Evolutionary conservation across 1,140 invertebrate species (phyloP).

Genomic region (Cotesia chilonis): DNA sequence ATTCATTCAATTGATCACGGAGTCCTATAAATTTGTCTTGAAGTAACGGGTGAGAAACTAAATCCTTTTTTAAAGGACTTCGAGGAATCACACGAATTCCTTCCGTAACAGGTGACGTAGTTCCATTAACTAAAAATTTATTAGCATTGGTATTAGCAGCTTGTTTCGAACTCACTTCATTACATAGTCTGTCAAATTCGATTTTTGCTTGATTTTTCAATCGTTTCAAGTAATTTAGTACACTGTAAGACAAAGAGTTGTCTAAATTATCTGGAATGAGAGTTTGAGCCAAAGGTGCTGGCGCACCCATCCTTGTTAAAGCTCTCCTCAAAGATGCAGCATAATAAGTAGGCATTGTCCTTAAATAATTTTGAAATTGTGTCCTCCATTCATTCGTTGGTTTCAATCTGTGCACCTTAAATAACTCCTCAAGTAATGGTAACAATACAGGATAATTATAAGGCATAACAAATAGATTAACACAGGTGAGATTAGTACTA

Average conservation of each 20-base stretch:
- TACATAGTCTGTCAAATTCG: conserved; percentile 92
- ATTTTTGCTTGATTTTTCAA: conserved; percentile 95
- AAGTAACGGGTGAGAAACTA: conserved; percentile 80
- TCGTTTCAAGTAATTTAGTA: conserved; percentile 93
- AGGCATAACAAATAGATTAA: conserved; percentile 97
- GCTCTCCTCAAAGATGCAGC: conserved; percentile 88
- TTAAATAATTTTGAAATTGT: conserved; percentile 92
- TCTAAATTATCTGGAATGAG: conserved; percentile 92
- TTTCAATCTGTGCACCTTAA: conserved; percentile 89
- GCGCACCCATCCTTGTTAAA: conserved; percentile 88
- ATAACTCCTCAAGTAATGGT: conserved; percentile 91
- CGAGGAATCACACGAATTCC: conserved; percentile 77
- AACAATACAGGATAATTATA: conserved; percentile 98
- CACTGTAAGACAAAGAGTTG: conserved; percentile 90
- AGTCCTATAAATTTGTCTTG: conserved; percentile 84
- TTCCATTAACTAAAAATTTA: conserved; percentile 62
- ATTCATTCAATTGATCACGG: conserved; percentile 86
- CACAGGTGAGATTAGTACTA: conserved; percentile 90
- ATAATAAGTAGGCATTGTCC: conserved; percentile 96
- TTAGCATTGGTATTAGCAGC: conserved; percentile 64
- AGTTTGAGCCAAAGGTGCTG: conserved; percentile 79
- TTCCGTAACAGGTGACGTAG: conserved; percentile 67
- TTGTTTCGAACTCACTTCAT: conserved; percentile 73
- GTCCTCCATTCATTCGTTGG: conserved; percentile 88
- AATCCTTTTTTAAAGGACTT: conserved; percentile 76